Base-by-base conservation (phyloP, 2,888 invertebrate species). In the Parthenolecanium corni region DNA sequence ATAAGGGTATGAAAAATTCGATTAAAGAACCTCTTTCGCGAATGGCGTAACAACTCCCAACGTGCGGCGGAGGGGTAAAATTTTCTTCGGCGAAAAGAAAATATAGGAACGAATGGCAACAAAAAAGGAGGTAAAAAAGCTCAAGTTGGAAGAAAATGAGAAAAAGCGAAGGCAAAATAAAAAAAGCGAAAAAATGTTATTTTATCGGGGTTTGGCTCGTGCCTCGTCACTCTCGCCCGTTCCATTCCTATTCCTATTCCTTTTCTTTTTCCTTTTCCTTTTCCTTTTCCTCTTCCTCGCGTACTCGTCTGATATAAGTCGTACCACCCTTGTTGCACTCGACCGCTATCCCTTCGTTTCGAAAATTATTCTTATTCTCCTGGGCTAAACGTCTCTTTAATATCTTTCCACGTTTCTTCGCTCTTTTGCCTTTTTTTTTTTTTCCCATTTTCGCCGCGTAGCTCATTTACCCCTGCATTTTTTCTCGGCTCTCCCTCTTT, bases 321-420 rank as follows among this genome's bases (percentile, higher is more conserved):
- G n/a, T n/a, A n/a, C n/a, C n/a, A n/a, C n/a, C n/a, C n/a, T n/a
- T n/a, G n/a, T n/a, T n/a, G n/a, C n/a, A n/a, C n/a, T n/a, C n/a
- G n/a, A n/a, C n/a, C n/a, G n/a, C 38, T 16, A 21, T 23, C 42
- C 38, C 23, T 38, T 23, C 54, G 54, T 23, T 38, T 40, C 54
- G 54, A 42, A 42, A 21, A 54, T 38, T 54, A 40, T 16, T 23
- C 21, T n/a, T 23, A 36, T 52, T 58, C 25, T 61, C 20, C 20
- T 61, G 38, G 38, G 47, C 51, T 61, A 61, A 61, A 61, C 61
- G 61, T 61, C 47, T 61, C 61, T 61, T 38, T 61, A 61, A 61
- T 61, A 61, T 61, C 61, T 31, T 58, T 61, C 47, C 47, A 38
- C 61, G 51, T 14, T n/a, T 20, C 14, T 21, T 12, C 14, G 11